Conservation (phyloP, 2,888 invertebrate genomes). For the Nephrocerus scutellatus region DNA sequence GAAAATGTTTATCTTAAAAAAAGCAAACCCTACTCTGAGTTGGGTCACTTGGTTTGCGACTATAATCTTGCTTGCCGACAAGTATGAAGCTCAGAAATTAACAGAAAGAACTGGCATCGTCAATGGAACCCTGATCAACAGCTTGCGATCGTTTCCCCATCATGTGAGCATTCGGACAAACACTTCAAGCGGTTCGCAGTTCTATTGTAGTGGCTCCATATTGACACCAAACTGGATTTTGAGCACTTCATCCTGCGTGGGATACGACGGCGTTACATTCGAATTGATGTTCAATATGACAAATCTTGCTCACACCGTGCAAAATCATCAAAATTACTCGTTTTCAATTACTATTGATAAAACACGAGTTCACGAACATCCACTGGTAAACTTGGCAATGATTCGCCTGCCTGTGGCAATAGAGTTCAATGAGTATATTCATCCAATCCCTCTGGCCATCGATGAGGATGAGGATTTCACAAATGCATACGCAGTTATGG, state of each 20-base stretch:
- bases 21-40: too few species aligned
- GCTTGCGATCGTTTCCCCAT: constrained; percentile 12
- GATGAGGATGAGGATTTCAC: constrained; percentile 5
- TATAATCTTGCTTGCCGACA: too few species aligned
- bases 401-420: constrained; percentile 18
- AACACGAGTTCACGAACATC: constrained; percentile 10
- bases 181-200: not conserved
- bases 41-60: too few species aligned
- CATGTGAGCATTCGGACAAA: constrained; percentile 15
- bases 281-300: constrained; percentile 22
- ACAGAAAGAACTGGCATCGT: constrained; percentile 9
- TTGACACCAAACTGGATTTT: constrained; percentile 18
- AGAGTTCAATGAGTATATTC: constrained; percentile 11
- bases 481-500: constrained; percentile 19
- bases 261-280: constrained; percentile 5
- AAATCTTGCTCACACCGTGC: constrained; percentile 7
- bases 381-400: constrained; percentile 17
- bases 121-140: constrained; percentile 6
- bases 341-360: constrained; percentile 16
- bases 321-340: constrained; percentile 4
- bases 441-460: constrained; percentile 9
- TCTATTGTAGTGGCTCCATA: constrained; percentile 22
- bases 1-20: too few species aligned
- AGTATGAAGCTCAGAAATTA: constrained; percentile 3
- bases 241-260: constrained; percentile 17